These are phyloP conservation scores for Andrena flavipes DNA, from an alignment of 2,888 invertebrate species.

Conservation along the genomic window DNA sequence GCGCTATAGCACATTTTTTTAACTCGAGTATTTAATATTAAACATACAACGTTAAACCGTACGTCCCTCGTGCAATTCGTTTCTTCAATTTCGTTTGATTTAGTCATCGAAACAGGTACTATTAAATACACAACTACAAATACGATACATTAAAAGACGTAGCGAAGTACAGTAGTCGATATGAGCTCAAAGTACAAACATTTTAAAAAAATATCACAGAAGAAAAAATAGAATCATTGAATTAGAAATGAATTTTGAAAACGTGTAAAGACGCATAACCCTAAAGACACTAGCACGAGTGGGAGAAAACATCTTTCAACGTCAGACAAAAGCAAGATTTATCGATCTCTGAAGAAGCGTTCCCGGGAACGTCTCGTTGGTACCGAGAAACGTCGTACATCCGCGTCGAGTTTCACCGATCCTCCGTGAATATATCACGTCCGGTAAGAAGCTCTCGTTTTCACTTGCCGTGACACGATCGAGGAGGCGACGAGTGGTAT, in stretches of 20 bases:
- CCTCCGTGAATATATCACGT: slow-evolving; percentile 58
- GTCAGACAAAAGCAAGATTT: slow-evolving; percentile 19
- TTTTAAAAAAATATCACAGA: no score
- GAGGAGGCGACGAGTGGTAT: slow-evolving; percentile 28
- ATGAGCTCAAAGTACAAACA: no score
- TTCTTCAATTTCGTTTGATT: no score
- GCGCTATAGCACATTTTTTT: no score
- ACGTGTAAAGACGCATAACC: neutral
- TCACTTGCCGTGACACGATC: slow-evolving; percentile 54
- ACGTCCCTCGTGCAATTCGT: no score
- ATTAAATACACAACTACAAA: no score
- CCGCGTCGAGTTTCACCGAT: slow-evolving; percentile 40
- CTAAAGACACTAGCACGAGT: neutral
- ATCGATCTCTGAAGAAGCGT: slow-evolving; percentile 23
- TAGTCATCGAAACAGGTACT: no score
- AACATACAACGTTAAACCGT: no score
- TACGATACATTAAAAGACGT: neutral
- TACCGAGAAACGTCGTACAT: slow-evolving; percentile 33
- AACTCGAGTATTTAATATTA: no score
- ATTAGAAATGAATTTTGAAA: slow-evolving; percentile 3
- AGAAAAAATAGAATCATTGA: neutral
- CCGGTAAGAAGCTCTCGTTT: slow-evolving; percentile 55
- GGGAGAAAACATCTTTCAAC: neutral
- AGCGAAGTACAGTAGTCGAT: no score
- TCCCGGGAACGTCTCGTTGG: slow-evolving; percentile 10